Evolutionary conservation across 64 coral and sea anemone species (phyloP).

Genomic region (Cladopsammia gracilis): DNA sequence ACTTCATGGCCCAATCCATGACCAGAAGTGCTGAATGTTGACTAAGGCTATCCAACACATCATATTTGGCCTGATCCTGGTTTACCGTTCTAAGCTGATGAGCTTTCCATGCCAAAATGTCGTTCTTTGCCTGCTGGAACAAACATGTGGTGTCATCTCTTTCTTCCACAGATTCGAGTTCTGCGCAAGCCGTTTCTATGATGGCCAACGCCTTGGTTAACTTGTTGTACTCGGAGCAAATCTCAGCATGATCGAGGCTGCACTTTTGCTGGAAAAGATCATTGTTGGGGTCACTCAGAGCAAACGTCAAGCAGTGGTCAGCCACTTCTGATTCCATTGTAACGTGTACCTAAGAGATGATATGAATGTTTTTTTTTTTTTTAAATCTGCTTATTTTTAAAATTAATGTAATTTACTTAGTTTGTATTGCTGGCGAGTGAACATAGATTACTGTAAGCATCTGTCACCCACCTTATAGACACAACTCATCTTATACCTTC

Average conservation of each 20-base stretch:
- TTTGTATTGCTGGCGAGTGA: background rate
- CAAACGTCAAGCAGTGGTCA: slow-evolving; percentile 3
- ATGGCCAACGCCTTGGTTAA: background rate
- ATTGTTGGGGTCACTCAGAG: slow-evolving; percentile 1
- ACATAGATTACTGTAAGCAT: no score
- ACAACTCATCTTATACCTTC: no score
- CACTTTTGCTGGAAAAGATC: background rate
- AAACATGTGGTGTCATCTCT: background rate
- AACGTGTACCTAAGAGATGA: slow-evolving; percentile 6
- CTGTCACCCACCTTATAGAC: no score
- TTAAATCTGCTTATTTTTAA: no score
- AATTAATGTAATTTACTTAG: slow-evolving; percentile 6
- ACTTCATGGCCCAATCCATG: slow-evolving; percentile 30
- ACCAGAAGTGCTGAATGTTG: background rate
- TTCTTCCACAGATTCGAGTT: background rate
- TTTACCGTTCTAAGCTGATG: slow-evolving; percentile 17
- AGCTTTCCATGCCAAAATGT: slow-evolving; percentile 21
- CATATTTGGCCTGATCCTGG: slow-evolving; percentile 22
- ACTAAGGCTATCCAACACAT: background rate
- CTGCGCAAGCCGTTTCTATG: background rate
- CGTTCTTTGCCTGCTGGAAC: background rate
- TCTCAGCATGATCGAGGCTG: background rate
- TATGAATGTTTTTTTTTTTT: no score
- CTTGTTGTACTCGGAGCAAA: background rate
- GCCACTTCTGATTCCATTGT: slow-evolving; percentile 17